Evolutionary conservation across 2,888 invertebrate species (phyloP).

Genomic region (Drosophila birchii): DNA sequence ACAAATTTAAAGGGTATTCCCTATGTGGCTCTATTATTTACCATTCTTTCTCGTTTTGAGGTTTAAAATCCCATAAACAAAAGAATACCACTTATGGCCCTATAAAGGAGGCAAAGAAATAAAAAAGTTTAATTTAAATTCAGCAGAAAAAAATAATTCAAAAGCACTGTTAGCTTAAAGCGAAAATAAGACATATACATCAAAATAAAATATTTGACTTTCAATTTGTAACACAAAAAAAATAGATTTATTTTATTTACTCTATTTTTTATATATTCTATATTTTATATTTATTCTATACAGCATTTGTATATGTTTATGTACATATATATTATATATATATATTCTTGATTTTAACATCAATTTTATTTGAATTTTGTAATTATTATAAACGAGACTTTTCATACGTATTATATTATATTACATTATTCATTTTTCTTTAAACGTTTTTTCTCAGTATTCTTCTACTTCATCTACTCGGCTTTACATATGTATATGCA

Average conservation of each 20-base stretch:
- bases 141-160: conserved; percentile 4
- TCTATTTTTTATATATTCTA: not conserved
- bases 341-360: not conserved
- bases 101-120: conserved; percentile 15
- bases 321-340: too few relatives aligned
- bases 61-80: not conserved
- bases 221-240: not conserved
- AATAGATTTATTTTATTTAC: too few relatives aligned
- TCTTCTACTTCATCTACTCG: not conserved
- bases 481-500: conserved; percentile 1
- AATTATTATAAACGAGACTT: not conserved
- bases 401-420: not conserved
- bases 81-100: conserved; percentile 15
- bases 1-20: not conserved
- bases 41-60: not conserved
- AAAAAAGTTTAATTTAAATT: not conserved
- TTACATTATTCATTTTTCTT: not conserved
- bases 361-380: not conserved
- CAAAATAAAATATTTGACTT: too few relatives aligned
- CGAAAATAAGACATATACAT: not conserved
- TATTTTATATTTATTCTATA: not conserved
- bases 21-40: too few relatives aligned
- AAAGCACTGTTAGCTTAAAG: conserved; percentile 1
- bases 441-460: not conserved
- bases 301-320: too few relatives aligned